Conservation (phyloP, 2,888 invertebrate genomes). For the Lycaena phlaeas region DNA sequence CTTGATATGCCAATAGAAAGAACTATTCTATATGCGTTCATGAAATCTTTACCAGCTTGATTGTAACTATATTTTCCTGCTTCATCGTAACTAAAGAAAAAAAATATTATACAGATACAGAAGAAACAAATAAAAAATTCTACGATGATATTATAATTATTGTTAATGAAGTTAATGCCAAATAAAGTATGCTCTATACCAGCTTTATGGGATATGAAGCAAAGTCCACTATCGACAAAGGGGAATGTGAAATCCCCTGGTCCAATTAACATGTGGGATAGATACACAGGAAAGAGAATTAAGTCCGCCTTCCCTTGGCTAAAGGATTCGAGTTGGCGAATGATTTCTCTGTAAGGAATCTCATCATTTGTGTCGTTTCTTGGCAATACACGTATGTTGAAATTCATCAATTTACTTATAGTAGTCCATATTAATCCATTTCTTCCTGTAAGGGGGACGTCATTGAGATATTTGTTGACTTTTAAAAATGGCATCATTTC, state of each 20-base stretch:
- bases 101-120: not conserved
- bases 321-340: not conserved
- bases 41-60: conserved; percentile 1
- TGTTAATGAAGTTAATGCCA: not conserved
- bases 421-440: not conserved
- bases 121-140: not conserved
- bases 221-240: not conserved
- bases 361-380: not conserved
- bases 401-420: not conserved
- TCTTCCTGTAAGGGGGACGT: not conserved
- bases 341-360: not conserved
- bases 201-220: not conserved
- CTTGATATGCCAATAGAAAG: not conserved
- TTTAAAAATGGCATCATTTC: not conserved
- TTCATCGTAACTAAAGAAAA: not conserved
- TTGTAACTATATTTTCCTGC: not conserved
- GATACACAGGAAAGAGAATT: not conserved
- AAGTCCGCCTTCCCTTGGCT: not conserved
- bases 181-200: not conserved
- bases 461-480: not conserved
- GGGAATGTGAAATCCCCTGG: not conserved
- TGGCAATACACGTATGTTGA: not conserved
- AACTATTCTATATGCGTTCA: not conserved
- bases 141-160: not conserved
- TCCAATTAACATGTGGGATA: not conserved